Evolutionary conservation across 2,888 invertebrate species (phyloP).

Genomic region (Dendrolimus houi): DNA sequence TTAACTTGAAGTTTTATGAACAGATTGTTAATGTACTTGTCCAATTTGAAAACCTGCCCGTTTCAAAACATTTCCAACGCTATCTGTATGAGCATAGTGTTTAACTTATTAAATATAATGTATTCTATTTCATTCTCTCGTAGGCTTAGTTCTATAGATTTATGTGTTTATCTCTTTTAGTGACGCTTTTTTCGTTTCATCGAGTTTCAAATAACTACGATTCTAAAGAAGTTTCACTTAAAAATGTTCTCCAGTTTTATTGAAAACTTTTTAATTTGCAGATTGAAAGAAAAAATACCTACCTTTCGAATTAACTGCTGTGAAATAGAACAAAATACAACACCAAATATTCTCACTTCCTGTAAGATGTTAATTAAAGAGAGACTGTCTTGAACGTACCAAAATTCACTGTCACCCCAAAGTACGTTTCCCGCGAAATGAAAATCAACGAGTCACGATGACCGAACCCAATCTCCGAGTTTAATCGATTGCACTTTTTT

Average conservation of each 20-base stretch:
- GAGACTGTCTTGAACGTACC: too few species aligned
- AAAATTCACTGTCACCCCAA: conserved; percentile 13
- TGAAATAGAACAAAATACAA: neutral
- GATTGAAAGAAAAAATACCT: neutral
- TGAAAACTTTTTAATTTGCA: neutral
- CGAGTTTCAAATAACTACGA: too few species aligned
- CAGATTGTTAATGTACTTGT: too few species aligned
- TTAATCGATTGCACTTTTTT: conserved; percentile 24
- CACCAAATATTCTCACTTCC: neutral
- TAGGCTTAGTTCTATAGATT: too few species aligned
- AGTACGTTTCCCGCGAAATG: conserved; percentile 23
- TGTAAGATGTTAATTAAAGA: neutral
- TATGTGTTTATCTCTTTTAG: too few species aligned
- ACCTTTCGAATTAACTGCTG: conserved; percentile 5
- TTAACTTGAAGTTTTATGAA: too few species aligned
- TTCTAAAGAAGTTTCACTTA: too few species aligned
- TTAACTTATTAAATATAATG: neutral
- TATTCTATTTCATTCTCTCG: too few species aligned
- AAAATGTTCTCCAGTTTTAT: neutral
- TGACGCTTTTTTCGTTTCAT: too few species aligned
- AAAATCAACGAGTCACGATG: conserved; percentile 32
- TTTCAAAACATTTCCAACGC: too few species aligned
- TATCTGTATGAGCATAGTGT: neutral
- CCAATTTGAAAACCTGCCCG: too few species aligned
- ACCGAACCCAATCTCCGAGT: conserved; percentile 23